These are phyloP conservation scores for Xiphophorus maculatus DNA, from an alignment of 2,113 vertebrate species.

Conservation along the genomic window DNA sequence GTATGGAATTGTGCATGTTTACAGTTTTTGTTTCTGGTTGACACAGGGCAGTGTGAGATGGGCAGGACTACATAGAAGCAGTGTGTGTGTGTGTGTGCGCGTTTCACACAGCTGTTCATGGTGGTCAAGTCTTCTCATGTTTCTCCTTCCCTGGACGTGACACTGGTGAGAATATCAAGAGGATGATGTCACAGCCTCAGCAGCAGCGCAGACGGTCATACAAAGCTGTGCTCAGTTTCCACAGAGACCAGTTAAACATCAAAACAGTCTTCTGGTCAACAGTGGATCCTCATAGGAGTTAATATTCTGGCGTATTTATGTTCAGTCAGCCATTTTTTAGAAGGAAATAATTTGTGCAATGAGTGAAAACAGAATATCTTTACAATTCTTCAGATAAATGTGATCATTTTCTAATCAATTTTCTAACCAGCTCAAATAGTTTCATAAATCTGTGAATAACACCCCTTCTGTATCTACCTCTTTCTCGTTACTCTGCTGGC, in stretches of 20 bases:
- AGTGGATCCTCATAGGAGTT: constrained; percentile 1
- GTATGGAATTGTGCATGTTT: neutral
- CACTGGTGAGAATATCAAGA: constrained; percentile 71
- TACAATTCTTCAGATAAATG: neutral
- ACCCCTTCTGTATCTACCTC: neutral
- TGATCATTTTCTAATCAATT: neutral
- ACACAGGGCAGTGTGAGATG: neutral
- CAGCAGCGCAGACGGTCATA: constrained; percentile 35
- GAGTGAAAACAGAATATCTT: neutral
- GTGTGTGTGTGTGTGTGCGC: constrained; percentile 19
- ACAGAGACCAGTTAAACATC: constrained; percentile 72
- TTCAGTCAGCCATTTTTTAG: neutral
- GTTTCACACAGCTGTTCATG: constrained; percentile 64
- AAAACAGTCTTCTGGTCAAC: constrained; percentile 53
- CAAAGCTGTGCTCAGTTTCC: constrained; percentile 71
- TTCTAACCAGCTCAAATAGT: neutral
- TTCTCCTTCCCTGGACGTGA: constrained; percentile 73
- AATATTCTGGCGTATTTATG: constrained; percentile 2
- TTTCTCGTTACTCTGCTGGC: neutral
- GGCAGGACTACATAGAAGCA: constrained; percentile 12
- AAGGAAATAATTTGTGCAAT: neutral
- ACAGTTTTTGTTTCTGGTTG: neutral
- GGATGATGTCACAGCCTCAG: constrained; percentile 73
- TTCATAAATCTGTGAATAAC: neutral
- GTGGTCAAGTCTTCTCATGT: constrained; percentile 69